phyloP scores from a whole-genome alignment of 2,888 invertebrate species.

The Stenichneumon culpator region DNA sequence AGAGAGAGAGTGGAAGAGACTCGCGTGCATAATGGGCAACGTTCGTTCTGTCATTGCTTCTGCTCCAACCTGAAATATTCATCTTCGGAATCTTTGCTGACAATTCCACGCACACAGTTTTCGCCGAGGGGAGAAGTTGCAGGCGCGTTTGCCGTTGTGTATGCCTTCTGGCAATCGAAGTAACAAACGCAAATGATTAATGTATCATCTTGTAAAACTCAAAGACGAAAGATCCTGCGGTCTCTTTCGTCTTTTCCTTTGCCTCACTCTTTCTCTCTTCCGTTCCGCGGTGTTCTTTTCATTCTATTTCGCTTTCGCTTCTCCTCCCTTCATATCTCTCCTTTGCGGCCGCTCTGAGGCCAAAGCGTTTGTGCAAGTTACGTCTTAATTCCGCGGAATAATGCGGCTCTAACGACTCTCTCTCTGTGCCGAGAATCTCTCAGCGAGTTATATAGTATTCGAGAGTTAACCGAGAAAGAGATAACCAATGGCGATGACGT shows the following conservation, averaged over 20 bases:
- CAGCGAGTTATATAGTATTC: constrained; percentile 21
- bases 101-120: constrained; percentile 28
- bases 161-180: constrained; percentile 27
- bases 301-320: constrained; percentile 51
- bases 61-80: constrained; percentile 35
- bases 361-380: constrained; percentile 61
- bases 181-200: constrained; percentile 54
- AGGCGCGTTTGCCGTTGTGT: constrained; percentile 8
- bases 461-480: constrained; percentile 6
- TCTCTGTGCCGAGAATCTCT: constrained; percentile 2
- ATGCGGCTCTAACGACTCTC: constrained; percentile 63
- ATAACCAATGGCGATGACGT: neutral
- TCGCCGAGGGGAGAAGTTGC: neutral
- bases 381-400: constrained; percentile 71
- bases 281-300: constrained; percentile 20
- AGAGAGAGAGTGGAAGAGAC: neutral
- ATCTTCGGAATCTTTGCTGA: constrained; percentile 43
- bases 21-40: constrained; percentile 44
- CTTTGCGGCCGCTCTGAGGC: constrained; percentile 9
- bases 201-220: constrained; percentile 36
- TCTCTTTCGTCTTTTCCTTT: constrained; percentile 37
- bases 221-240: constrained; percentile 43
- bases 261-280: constrained; percentile 33
- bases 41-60: constrained; percentile 3
- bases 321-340: constrained; percentile 39